Base-by-base conservation (phyloP, 2,797 vertebrate genomes). In the Vultur gryphus region DNA sequence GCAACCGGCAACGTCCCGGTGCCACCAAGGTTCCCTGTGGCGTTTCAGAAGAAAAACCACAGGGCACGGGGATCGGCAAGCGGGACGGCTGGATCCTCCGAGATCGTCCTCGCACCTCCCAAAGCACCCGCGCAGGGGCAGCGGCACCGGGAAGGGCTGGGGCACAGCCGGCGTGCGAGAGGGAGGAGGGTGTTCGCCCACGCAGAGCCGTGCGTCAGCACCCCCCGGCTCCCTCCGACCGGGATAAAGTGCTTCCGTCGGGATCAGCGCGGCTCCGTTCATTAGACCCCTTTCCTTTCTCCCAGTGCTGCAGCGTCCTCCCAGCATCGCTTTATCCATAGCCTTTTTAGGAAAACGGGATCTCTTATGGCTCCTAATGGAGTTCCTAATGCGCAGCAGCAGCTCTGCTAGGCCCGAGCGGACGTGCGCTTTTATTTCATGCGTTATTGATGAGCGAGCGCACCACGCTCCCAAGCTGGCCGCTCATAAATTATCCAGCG, bases 1-100 rank as follows among this genome's bases (percentile, higher is more conserved):
- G 84, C 52, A 58, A 43, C 21, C 0, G 0, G 21, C 62, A 39
- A 39, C 0, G 0, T 43, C 26, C 64, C 7, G 3, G 14, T 9
- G 67, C 18, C 83, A 52, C 61, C 21, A 2, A 26, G 24, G n/a
- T 19, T 1, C 72, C 80, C 80, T 33, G 46, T 3, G 52, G 46
- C 9, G 37, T 7, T 79, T 35, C 54, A 31, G 29, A 20, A 61
- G 75, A 64, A 77, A 77, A 87, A 46, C 28, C 69, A 9, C 64
- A 46, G 64, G 29, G 54, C 13, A 18, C 3, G 5, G 29, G 31
- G 41, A 25, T 8, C 4, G 4, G 20, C 28, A 13, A 18, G 11
- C 0, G 2, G 35, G 35, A 28, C 10, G 37, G 33, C 29, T 21
- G 69, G 4, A 13, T 24, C 39, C 67, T 58, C 62, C 0, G 0